Evolutionary conservation across 2,797 vertebrate genomes (phyloP), one percentile per base, ranked within the genome.

Genomic region (Pseudopleuronectes americanus): DNA sequence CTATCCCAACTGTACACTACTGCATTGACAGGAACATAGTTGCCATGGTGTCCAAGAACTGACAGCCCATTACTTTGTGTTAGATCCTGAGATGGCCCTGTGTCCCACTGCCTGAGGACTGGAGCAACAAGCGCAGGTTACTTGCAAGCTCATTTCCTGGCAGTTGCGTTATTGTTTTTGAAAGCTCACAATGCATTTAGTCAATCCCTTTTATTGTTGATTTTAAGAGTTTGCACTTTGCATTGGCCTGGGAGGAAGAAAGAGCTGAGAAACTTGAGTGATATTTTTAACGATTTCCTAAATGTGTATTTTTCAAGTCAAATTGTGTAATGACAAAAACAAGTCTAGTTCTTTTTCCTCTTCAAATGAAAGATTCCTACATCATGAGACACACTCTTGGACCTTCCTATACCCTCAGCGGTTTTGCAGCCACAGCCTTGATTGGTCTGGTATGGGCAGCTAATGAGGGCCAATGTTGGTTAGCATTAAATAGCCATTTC

Each of bases 81-180:
- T 8, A 8, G 10, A 60, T 77, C 64, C 65, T 62, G 24, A 26
- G 17, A 62, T 48, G 22, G 59, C 33, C 12, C 22, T 48, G 47
- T 17, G 54, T 83, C 58, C 49, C 45, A 17, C 24, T n/a, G 68
- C 73, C 69, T 69, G 58, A 57, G 61, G 55, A 67, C 67, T 33
- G 7, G 0, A 71, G 64, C 69, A 47, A 67, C 53, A 72, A 14
- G 14, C 52, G 24, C 19, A 28, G 26, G 74, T 71, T 58, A 52
- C 41, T 64, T 23, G 47, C 61, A 41, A 47, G 43, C 73, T 84
- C 56, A 80, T 82, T 80, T 84, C 65, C 74, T 68, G 43, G 43
- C 17, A 22, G 36, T 58, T 33, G 31, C 13, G 45, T 28, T 52
- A 12, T 33, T n/a, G 16, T 48, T 17, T 41, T 74, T 8, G 21